phyloP scores from a whole-genome alignment of 2,888 invertebrate species.

The Brachyopa scutellaris region DNA sequence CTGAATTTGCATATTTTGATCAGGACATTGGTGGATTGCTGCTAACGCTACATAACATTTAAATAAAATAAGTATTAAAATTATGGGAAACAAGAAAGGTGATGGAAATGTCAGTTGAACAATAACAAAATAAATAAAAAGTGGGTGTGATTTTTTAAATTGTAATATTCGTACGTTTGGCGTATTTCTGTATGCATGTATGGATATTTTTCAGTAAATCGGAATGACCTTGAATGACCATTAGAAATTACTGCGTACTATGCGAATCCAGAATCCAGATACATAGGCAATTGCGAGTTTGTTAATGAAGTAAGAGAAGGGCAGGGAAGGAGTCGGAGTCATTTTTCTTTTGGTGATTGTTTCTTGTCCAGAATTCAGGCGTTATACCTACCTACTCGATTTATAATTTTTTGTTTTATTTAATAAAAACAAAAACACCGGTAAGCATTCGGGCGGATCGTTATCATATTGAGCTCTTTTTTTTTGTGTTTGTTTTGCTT shows the following conservation, averaged over 20 bases:
- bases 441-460: too few relatives aligned
- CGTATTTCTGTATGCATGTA: background rate
- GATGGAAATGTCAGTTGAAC: conserved; percentile 42
- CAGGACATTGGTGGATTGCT: background rate
- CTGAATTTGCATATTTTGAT: too few relatives aligned
- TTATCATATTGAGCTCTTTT: too few relatives aligned
- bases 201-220: background rate
- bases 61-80: background rate
- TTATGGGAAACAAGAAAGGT: conserved; percentile 41
- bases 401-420: too few relatives aligned
- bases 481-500: too few relatives aligned
- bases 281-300: conserved; percentile 7
- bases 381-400: too few relatives aligned
- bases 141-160: background rate
- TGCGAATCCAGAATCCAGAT: background rate
- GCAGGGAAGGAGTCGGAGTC: background rate
- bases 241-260: background rate
- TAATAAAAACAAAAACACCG: too few relatives aligned
- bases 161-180: too few relatives aligned
- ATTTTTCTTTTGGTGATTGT: background rate
- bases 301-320: too few relatives aligned
- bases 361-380: too few relatives aligned
- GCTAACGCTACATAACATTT: background rate
- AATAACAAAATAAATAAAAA: background rate
- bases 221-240: conserved; percentile 14